Percentiles rank a stretch among this genome's conserved stretches.
Conservation (phyloP, 2,113 vertebrate species). For the Phoxinus phoxinus region DNA sequence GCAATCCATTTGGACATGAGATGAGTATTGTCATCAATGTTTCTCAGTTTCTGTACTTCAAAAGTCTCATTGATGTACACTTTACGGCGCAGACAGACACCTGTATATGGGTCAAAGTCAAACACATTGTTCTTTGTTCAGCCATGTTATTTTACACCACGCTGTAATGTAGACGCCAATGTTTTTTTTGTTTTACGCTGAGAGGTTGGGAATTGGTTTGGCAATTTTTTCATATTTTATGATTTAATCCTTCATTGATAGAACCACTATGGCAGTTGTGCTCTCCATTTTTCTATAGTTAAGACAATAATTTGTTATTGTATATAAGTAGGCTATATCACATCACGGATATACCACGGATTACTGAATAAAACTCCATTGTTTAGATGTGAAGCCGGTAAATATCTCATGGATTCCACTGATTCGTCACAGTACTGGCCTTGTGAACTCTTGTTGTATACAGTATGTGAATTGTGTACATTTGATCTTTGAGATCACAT, state of each 20-base stretch:
- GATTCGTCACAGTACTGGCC: neutral
- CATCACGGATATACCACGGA: neutral
- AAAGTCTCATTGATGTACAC: neutral
- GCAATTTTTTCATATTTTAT: neutral
- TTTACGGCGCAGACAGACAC: neutral
- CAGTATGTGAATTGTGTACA: neutral
- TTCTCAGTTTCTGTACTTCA: constrained; percentile 10
- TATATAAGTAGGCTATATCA: neutral
- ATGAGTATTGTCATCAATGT: neutral
- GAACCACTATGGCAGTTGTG: neutral
- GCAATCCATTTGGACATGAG: neutral
- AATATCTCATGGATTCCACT: neutral
- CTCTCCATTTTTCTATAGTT: neutral
- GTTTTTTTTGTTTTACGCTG: neutral
- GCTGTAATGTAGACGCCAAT: neutral
- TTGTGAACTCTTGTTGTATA: neutral
- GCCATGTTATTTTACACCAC: constrained; percentile 36
- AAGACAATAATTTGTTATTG: neutral
- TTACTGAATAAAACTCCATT: neutral
- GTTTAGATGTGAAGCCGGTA: constrained; percentile 7
- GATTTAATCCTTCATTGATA: neutral
- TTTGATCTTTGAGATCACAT: neutral
- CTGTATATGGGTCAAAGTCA: constrained; percentile 29
- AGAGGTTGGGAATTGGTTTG: neutral
- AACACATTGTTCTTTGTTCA: constrained; percentile 35